phyloP scores from a whole-genome alignment of 2,797 vertebrate species.

The Myotis pilosus region DNA sequence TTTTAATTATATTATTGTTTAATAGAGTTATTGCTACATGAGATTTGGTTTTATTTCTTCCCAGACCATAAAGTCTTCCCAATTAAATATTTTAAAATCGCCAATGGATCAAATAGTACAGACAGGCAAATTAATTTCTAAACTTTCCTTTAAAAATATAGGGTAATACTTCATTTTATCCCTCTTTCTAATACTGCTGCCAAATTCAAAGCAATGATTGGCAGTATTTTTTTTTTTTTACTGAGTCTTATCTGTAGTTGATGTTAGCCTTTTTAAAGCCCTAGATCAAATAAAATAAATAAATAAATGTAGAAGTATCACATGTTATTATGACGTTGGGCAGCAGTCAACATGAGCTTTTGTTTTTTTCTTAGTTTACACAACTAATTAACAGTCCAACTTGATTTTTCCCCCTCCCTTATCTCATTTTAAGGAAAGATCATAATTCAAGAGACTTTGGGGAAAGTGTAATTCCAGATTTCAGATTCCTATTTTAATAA shows the following conservation, averaged over 20 bases:
- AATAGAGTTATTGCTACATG: slow-evolving; percentile 43
- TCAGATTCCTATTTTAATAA: slow-evolving; percentile 70
- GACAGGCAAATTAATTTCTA: background rate
- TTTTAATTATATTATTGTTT: slow-evolving; percentile 60
- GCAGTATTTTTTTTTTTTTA: background rate
- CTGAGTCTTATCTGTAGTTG: background rate
- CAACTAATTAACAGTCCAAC: slow-evolving; percentile 16
- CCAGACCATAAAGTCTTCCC: slow-evolving; percentile 12
- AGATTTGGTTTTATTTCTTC: slow-evolving; percentile 58
- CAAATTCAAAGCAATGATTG: slow-evolving; percentile 11
- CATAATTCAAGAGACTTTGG: slow-evolving; percentile 9
- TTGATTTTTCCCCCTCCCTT: background rate
- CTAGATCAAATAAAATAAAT: background rate
- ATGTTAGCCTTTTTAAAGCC: background rate
- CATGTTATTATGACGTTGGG: background rate
- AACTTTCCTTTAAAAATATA: background rate
- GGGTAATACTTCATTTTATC: background rate
- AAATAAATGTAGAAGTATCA: background rate
- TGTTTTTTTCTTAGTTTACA: background rate
- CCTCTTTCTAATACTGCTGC: background rate
- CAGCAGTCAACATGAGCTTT: background rate
- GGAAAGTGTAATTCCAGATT: slow-evolving; percentile 43
- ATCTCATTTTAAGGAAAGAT: slow-evolving; percentile 24
- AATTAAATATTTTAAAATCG: slow-evolving; percentile 56
- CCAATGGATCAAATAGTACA: background rate